phyloP scores from a whole-genome alignment of 2,888 invertebrate species.

The Xylophagus ater region DNA sequence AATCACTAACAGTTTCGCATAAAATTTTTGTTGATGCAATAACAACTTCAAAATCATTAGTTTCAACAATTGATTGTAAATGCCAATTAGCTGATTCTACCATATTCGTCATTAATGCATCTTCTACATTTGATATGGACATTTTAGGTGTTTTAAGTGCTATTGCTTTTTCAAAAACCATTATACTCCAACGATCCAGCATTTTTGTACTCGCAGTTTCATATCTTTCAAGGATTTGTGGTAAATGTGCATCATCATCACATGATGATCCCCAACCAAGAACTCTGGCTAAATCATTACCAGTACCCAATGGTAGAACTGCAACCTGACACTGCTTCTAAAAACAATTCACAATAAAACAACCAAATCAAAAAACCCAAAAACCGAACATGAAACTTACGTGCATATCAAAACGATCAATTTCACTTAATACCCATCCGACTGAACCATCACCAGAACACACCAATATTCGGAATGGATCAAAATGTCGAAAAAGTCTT shows the following conservation, averaged over 20 bases:
- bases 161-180: conserved; percentile 76
- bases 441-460: conserved; percentile 98
- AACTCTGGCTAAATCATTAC: conserved; percentile 91
- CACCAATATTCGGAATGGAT: conserved; percentile 89
- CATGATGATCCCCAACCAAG: conserved; percentile 94
- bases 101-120: conserved; percentile 50
- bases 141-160: conserved; percentile 46
- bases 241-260: conserved; percentile 88
- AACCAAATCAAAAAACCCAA: neutral
- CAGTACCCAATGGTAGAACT: conserved; percentile 89
- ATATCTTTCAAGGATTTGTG: conserved; percentile 82
- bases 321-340: conserved; percentile 90
- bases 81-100: conserved; percentile 69
- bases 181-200: conserved; percentile 94
- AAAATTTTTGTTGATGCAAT: conserved; percentile 61
- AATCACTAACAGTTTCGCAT: conserved; percentile 69
- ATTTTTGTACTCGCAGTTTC: conserved; percentile 96
- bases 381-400: conserved; percentile 47
- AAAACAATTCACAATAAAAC: neutral
- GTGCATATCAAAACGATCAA: conserved; percentile 90
- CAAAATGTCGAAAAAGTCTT: conserved; percentile 85
- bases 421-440: conserved; percentile 94
- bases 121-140: conserved; percentile 43
- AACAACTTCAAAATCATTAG: conserved; percentile 61
- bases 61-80: conserved; percentile 75